Conservation (phyloP, 2,888 invertebrate species). For the Lasius fuliginosus region DNA sequence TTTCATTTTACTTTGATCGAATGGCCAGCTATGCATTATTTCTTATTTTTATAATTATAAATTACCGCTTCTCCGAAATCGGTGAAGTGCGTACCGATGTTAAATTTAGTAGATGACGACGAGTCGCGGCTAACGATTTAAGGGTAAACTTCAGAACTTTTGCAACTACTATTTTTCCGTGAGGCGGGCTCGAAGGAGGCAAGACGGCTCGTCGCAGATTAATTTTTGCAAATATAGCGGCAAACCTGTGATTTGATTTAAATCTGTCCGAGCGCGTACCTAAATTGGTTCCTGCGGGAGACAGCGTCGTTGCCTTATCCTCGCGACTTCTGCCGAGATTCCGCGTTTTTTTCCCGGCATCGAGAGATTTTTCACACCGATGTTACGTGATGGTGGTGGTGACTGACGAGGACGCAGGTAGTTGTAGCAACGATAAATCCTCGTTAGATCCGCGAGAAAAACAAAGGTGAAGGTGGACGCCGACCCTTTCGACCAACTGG, state of each 20-base stretch:
- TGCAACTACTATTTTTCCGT: constrained; percentile 15
- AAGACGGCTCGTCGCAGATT: constrained; percentile 26
- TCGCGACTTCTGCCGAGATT: constrained; percentile 43
- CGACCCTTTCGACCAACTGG: constrained; percentile 39
- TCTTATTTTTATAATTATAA: neutral
- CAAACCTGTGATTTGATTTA: constrained; percentile 38
- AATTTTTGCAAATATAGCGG: constrained; percentile 36
- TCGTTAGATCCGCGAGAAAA: constrained; percentile 74
- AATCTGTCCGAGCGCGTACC: constrained; percentile 10
- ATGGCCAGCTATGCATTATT: too few species aligned
- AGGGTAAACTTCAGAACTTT: constrained; percentile 21
- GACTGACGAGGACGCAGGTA: constrained; percentile 27
- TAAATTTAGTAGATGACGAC: constrained; percentile 12
- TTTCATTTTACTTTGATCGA: neutral
- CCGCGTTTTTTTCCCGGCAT: constrained; percentile 11
- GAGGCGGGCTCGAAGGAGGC: neutral
- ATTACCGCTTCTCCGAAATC: constrained; percentile 6
- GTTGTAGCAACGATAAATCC: constrained; percentile 72
- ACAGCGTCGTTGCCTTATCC: constrained; percentile 43
- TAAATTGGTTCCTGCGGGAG: constrained; percentile 50
- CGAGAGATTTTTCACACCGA: constrained; percentile 46
- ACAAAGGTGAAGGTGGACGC: constrained; percentile 59
- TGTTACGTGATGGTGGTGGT: constrained; percentile 33
- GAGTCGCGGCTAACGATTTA: neutral
- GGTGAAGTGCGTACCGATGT: neutral